Base-by-base conservation (phyloP, 1,140 invertebrate genomes). In the Nephotettix cincticeps region DNA sequence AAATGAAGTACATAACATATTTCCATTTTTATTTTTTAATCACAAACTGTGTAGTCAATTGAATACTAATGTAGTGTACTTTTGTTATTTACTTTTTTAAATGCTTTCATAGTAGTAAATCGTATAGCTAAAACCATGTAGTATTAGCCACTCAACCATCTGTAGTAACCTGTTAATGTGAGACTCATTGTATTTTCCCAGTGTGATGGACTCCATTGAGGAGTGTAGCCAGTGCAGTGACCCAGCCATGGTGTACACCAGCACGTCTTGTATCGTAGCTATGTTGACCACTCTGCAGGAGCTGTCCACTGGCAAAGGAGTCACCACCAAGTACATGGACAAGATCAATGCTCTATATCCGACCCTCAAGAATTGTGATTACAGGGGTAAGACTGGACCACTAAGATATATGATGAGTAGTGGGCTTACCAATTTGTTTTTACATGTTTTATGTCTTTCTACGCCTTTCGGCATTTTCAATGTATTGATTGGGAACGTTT, bases 191-290 rank as follows among this genome's bases (percentile, higher is more conserved):
- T n/a, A n/a, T n/a, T n/a, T n/a, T n/a, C 14, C 4, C 79, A 96
- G 95, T 71, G 89, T 94, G 72, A 93, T 97, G 86, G 94, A 97
- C 79, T 93, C 93, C 1, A 90, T 97, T 75, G 92, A 95, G 82
- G 94, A 98, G 81, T 91, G 90, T 76, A 88, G 89, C 45, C 88
- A 87, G 74, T 85, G 84, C 72, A 84, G 80, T 72, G 87, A 91
- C 51, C 86, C 91, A n/a, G 83, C 88, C 65, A 87, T 94, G 17
- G 84, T 94, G 36, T 86, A 90, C 68, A 89, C 91, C 0, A 91
- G 91, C 77, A 91, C 96, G 0, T 89, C 90, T 68, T 96, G 94
- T 78, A 89, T 96, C 19, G 90, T 93, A 3, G 89, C 92, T 0
- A 85, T 98, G 74, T 82, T 97, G 17, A 89, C 89, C 36, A 91